phyloP scores from a whole-genome alignment of 2,113 vertebrate genomes.

The Macrotis lagotis region DNA sequence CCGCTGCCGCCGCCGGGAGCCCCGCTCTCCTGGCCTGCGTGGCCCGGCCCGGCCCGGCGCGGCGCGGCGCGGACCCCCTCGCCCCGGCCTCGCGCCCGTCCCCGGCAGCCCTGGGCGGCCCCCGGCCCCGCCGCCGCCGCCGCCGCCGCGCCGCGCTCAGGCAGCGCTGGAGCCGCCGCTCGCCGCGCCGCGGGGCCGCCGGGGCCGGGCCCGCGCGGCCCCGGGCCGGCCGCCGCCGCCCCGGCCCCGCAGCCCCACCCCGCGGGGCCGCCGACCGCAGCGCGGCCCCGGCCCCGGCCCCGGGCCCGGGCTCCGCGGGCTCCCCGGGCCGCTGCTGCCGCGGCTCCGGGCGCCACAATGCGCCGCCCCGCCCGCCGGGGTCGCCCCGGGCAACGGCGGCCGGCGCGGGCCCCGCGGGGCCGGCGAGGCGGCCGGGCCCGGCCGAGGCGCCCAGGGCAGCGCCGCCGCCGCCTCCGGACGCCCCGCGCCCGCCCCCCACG shows the following conservation, averaged over 20 bases:
- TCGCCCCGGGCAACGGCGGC: constrained; percentile 46
- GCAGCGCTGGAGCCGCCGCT: background rate
- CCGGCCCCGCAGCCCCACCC: background rate
- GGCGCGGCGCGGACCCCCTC: accelerated
- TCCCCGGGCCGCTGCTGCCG: no score
- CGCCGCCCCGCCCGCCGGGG: background rate
- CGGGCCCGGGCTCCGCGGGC: background rate
- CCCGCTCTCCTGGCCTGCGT: background rate
- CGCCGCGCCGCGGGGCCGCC: background rate
- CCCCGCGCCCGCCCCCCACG: background rate
- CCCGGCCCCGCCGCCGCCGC: constrained; percentile 32
- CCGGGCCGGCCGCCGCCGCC: background rate
- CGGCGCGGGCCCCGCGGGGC: background rate
- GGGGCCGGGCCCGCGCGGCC: constrained; percentile 42
- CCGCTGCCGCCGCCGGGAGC: background rate
- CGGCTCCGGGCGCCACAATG: background rate
- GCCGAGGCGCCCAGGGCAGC: no score
- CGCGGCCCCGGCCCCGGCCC: background rate
- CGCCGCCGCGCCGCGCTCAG: background rate
- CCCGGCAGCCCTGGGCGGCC: constrained; percentile 53
- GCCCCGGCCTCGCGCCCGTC: background rate
- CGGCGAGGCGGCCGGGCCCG: background rate
- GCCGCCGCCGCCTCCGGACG: background rate
- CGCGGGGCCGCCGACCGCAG: background rate
- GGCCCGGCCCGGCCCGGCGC: background rate